A percentile compares a stretch with the other conserved stretches of the same genome.
Evolutionary conservation across 2,888 invertebrate species (phyloP).

Genomic region (Ochlodes sylvanus): DNA sequence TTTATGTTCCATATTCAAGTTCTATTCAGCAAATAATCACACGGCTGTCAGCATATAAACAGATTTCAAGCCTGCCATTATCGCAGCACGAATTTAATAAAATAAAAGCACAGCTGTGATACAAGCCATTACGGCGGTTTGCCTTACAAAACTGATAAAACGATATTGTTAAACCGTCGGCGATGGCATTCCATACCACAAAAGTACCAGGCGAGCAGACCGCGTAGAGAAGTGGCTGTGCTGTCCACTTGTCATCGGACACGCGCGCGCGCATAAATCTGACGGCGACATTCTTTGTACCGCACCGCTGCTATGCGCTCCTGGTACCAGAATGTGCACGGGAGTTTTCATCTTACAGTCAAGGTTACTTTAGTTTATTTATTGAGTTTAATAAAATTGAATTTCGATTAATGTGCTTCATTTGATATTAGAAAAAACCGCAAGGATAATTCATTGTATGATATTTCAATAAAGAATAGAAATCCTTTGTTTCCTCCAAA

Average conservation of each 20-base stretch:
- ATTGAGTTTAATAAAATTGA: slow-evolving; percentile 7
- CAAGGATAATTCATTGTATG: too few species aligned
- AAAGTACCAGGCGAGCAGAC: slow-evolving; percentile 62
- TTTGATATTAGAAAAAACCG: too few species aligned
- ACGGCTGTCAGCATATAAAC: too few species aligned
- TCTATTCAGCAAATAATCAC: too few species aligned
- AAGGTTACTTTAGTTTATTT: slow-evolving; percentile 1
- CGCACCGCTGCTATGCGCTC: slow-evolving; percentile 60
- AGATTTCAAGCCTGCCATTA: background rate
- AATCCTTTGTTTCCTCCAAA: too few species aligned
- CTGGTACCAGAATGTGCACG: slow-evolving; percentile 51
- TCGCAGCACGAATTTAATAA: background rate
- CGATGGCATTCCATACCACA: slow-evolving; percentile 47
- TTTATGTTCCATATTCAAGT: too few species aligned
- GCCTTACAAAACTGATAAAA: slow-evolving; percentile 35
- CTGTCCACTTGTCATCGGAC: slow-evolving; percentile 66
- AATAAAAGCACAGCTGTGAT: slow-evolving; percentile 1
- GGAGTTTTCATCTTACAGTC: slow-evolving; percentile 29
- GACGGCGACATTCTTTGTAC: slow-evolving; percentile 74
- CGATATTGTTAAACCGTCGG: slow-evolving; percentile 39
- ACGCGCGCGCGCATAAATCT: slow-evolving; percentile 71
- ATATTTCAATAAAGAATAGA: too few species aligned
- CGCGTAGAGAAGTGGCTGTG: slow-evolving; percentile 62
- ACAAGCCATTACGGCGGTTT: slow-evolving; percentile 27
- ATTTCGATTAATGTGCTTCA: slow-evolving; percentile 3